Percentiles rank a stretch among this genome's conserved stretches.
phyloP scores from a whole-genome alignment of 2,888 invertebrate species.

The Priapulus caudatus region DNA sequence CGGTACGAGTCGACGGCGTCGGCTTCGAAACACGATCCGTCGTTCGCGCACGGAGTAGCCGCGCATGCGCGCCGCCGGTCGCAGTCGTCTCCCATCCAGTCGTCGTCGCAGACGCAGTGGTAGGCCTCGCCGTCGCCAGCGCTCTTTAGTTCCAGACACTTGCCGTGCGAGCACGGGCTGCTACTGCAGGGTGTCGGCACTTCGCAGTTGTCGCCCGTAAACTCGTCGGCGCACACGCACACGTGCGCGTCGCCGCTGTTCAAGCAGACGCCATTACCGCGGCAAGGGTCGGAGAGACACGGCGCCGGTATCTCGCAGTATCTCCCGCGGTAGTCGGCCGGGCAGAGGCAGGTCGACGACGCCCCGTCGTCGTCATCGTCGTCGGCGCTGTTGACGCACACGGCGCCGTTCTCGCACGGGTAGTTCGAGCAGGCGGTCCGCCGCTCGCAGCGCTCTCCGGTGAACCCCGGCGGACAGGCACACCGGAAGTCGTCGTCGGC shows the following conservation, averaged over 20 bases:
- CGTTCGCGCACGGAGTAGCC: neutral
- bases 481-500: neutral
- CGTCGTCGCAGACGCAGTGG: neutral
- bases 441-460: neutral
- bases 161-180: neutral
- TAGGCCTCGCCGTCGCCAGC: neutral
- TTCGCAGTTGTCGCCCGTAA: neutral
- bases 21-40: neutral
- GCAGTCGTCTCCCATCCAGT: neutral
- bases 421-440: neutral
- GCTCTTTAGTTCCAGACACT: neutral
- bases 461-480: neutral
- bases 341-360: neutral
- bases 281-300: neutral
- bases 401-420: neutral
- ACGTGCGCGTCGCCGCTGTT: neutral
- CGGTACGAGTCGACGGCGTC: neutral
- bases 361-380: too few relatives aligned
- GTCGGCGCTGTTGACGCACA: neutral
- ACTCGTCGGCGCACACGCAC: neutral
- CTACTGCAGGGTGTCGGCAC: neutral
- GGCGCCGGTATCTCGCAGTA: neutral
- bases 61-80: neutral
- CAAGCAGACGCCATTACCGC: neutral
- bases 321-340: neutral